Base-by-base conservation (phyloP, 2,113 vertebrate species). In the Cyprinodon tularosa region DNA sequence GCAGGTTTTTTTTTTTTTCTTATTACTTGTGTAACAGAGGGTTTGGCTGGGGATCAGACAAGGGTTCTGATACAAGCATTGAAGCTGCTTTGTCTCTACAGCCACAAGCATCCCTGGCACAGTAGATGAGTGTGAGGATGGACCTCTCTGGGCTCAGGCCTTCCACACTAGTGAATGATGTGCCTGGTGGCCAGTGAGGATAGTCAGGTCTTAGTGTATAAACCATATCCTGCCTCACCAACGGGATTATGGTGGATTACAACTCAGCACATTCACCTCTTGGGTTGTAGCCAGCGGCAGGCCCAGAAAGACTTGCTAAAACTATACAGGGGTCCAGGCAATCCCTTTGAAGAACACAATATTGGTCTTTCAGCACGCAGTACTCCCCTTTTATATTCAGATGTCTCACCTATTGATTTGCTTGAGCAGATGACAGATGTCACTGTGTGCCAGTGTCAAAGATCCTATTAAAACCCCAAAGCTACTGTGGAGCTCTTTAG, bases 161-260 rank as follows among this genome's bases (percentile, higher is more conserved):
- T 77, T 83, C 86, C 62, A 78, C 73, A 60, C 69, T 47, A 53
- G 59, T 59, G 73, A 81, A 83, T 83, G 74, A 59, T 50, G 66
- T 88, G 88, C 74, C 89, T 80, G 80, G 87, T 74, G 63, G 82
- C 66, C 44, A 45, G 39, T 36, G 81, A 29, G 84, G 76, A 93
- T 84, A 74, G 71, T 83, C 84, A 57, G 89, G 90, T 88, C 84
- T 74, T 70, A 80, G 86, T 88, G 86, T 90, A 81, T 91, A 91
- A 94, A 84, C 85, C 86, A 79, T 79, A 88, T 92, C 89, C 84
- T 80, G 84, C 83, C 84, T 84, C 83, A 89, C 80, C 93, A 90
- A 92, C 83, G 75, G 91, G 94, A 95, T 95, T 94, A 94, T 77
- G 84, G 86, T 90, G 94, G 94, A 94, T 95, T 93, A 94, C 92